These are phyloP conservation scores for Omphaloscelis lunosa DNA, from an alignment of 2,888 invertebrate species.

Conservation along the genomic window DNA sequence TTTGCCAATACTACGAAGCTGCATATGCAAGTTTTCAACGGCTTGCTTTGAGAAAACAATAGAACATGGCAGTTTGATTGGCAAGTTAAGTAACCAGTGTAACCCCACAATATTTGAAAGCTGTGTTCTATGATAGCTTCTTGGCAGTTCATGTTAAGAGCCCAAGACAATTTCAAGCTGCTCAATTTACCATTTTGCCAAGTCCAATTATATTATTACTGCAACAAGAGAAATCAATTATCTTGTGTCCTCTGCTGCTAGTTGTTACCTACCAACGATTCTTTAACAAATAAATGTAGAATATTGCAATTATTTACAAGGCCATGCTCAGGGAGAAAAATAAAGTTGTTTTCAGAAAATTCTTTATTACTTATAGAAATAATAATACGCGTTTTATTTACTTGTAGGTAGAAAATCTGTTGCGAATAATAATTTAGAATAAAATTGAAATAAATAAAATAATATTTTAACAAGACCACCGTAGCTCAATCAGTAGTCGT, in stretches of 20 bases:
- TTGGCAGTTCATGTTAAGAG: background rate
- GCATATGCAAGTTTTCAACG: background rate
- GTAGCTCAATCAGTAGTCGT: constrained; percentile 12
- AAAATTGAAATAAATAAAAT: constrained; percentile 22
- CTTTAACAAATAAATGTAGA: background rate
- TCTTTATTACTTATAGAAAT: background rate
- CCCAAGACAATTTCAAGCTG: no score
- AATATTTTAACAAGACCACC: constrained; percentile 10
- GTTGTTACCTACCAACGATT: no score
- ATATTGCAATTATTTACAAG: background rate
- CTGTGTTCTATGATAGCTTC: background rate
- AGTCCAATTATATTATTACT: background rate
- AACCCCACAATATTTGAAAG: background rate
- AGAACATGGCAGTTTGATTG: background rate
- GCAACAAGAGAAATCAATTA: background rate
- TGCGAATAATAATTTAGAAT: constrained; percentile 5
- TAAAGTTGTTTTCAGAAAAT: constrained; percentile 5
- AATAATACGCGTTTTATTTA: background rate
- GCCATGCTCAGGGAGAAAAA: background rate
- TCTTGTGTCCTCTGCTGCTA: background rate
- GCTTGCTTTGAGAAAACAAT: no score
- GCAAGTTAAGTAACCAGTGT: background rate
- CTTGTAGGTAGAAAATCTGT: constrained; percentile 30
- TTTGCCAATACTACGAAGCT: background rate
- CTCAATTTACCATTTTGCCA: background rate